These are phyloP conservation scores for Lepidurus packardi DNA, from an alignment of 1,140 invertebrate species.

Conservation along the genomic window DNA sequence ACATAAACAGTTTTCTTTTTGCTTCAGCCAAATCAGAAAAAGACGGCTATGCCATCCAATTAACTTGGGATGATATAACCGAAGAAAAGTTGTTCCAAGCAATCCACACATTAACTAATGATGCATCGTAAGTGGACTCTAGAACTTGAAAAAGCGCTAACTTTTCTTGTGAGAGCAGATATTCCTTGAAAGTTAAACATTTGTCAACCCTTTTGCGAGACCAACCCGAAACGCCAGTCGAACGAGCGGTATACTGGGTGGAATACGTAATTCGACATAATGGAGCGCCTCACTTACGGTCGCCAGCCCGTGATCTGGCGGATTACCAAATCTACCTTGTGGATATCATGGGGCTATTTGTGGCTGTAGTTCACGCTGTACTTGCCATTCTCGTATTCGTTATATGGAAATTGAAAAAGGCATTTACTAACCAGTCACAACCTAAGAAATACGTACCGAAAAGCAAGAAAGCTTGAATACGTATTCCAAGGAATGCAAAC, in stretches of 20 bases:
- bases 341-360: not conserved
- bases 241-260: constrained; percentile 37
- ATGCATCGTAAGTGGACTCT: not conserved
- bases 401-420: no score
- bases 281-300: constrained; percentile 36
- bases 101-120: constrained; percentile 25
- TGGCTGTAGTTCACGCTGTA: no score
- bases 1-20: not conserved
- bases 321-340: constrained; percentile 25
- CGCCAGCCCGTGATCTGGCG: constrained; percentile 34
- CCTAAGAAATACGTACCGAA: no score
- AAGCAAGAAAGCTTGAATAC: no score
- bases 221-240: constrained; percentile 34
- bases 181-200: not conserved
- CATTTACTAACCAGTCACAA: no score
- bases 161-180: not conserved
- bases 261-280: constrained; percentile 38
- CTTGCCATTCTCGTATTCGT: no score
- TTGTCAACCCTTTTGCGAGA: constrained; percentile 33
- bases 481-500: no score
- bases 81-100: constrained; percentile 29
- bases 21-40: not conserved
- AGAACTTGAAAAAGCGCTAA: not conserved
- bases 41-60: constrained; percentile 27
- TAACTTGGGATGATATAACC: constrained; percentile 30